Percentiles rank a stretch among this genome's conserved stretches.
phyloP scores from a whole-genome alignment of 2,113 vertebrate species.

The Bambusicola thoracicus region DNA sequence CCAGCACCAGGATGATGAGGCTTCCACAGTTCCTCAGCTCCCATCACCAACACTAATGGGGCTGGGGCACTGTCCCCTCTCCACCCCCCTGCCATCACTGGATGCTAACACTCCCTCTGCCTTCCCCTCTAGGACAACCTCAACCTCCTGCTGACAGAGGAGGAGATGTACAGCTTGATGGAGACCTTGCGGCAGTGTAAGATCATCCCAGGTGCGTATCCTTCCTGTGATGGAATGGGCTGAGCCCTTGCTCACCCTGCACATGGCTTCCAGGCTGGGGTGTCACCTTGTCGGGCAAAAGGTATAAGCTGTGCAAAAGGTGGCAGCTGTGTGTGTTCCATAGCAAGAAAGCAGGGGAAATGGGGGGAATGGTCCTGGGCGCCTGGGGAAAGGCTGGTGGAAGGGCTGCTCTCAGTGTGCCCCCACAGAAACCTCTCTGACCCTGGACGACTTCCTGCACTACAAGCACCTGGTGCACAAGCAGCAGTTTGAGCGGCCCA shows the following conservation, averaged over 20 bases:
- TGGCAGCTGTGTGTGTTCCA: too few relatives aligned
- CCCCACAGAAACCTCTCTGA: conserved; percentile 87
- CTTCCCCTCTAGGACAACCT: conserved; percentile 87
- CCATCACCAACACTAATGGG: fast-evolving
- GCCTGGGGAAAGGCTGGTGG: neutral
- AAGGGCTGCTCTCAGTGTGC: neutral
- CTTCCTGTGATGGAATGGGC: fast-evolving
- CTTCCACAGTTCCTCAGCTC: neutral
- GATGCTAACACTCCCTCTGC: fast-evolving
- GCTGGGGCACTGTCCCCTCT: fast-evolving
- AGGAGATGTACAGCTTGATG: conserved; percentile 95
- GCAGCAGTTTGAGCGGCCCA: conserved; percentile 85
- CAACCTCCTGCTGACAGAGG: conserved; percentile 94
- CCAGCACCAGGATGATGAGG: fast-evolving
- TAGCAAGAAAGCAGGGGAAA: neutral
- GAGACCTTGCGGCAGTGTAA: conserved; percentile 91
- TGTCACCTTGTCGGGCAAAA: neutral
- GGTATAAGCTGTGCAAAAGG: neutral
- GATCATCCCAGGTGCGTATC: conserved; percentile 88
- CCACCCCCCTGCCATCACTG: fast-evolving
- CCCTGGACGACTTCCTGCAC: conserved; percentile 91
- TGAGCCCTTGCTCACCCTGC: neutral
- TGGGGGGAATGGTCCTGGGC: neutral
- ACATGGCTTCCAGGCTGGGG: neutral
- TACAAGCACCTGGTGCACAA: conserved; percentile 92